A percentile compares a stretch with the other conserved stretches of the same genome.
phyloP scores from a whole-genome alignment of 2,113 vertebrate species.

The Helogale parvula region DNA sequence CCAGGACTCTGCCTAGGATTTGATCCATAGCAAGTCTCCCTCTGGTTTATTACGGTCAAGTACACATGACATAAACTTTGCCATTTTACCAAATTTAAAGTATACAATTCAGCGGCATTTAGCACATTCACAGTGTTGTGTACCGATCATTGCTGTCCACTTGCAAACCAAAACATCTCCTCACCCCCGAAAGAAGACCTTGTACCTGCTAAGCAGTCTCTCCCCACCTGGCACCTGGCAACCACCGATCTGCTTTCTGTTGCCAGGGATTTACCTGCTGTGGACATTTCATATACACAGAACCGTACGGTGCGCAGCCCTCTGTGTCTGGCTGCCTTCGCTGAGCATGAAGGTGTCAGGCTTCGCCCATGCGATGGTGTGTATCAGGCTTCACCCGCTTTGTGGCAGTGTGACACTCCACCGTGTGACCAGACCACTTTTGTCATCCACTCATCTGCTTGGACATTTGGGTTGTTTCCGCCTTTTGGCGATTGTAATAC shows the following conservation, averaged over 20 bases:
- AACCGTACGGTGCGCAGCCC: background rate
- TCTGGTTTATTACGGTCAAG: background rate
- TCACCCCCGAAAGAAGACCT: background rate
- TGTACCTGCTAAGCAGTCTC: background rate
- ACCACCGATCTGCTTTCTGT: background rate
- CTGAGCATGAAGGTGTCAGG: background rate
- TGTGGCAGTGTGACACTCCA: too few species aligned
- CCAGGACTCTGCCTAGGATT: background rate
- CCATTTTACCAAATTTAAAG: background rate
- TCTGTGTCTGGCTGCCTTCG: background rate
- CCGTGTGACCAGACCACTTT: too few species aligned
- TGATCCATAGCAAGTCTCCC: background rate
- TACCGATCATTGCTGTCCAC: background rate
- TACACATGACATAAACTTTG: background rate
- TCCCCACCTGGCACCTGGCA: background rate
- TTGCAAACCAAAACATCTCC: background rate
- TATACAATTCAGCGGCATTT: background rate
- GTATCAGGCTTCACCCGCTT: background rate
- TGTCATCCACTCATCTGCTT: background rate
- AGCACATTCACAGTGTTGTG: background rate
- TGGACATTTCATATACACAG: background rate
- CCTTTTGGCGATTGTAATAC: background rate
- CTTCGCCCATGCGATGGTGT: background rate
- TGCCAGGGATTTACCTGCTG: background rate
- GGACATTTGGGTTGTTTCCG: background rate